Evolutionary conservation across 2,797 vertebrate genomes (phyloP).

Genomic region (Cottoperca gobio): DNA sequence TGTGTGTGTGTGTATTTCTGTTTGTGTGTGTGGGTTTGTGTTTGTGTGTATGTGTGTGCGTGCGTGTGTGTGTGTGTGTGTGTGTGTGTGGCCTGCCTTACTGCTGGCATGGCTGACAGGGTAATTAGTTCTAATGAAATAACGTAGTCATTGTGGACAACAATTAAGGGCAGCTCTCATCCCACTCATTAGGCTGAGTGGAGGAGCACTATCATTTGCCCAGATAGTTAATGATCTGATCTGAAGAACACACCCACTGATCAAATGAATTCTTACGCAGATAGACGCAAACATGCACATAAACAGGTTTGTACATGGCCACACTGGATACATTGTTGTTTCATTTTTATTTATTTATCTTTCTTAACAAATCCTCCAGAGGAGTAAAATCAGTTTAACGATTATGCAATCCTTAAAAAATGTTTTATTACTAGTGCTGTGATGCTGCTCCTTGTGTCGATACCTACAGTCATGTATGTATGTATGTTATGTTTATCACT

Average conservation of each 20-base stretch:
- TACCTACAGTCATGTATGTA: too few species aligned
- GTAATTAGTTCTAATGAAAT: conserved; percentile 85
- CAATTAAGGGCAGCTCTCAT: conserved; percentile 81
- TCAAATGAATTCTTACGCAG: conserved; percentile 27
- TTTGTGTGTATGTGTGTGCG: neutral
- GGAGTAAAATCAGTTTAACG: neutral
- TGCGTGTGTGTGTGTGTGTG: neutral
- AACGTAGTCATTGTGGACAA: conserved; percentile 78
- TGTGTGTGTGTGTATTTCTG: neutral
- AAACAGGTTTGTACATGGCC: neutral
- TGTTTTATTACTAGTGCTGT: too few species aligned
- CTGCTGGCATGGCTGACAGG: conserved; percentile 70
- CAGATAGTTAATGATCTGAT: conserved; percentile 73
- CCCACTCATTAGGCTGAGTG: conserved; percentile 73
- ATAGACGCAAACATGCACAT: neutral
- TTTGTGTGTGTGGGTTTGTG: neutral
- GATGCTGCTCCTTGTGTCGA: too few species aligned
- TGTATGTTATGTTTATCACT: too few species aligned
- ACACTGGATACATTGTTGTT: neutral
- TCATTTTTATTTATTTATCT: neutral
- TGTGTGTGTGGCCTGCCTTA: conserved; percentile 5
- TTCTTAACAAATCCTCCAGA: too few species aligned
- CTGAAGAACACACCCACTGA: conserved; percentile 57
- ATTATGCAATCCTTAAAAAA: neutral
- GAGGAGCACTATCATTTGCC: conserved; percentile 67